Conservation (phyloP, 2,113 vertebrate genomes). For the Oncorhynchus kisutch region DNA sequence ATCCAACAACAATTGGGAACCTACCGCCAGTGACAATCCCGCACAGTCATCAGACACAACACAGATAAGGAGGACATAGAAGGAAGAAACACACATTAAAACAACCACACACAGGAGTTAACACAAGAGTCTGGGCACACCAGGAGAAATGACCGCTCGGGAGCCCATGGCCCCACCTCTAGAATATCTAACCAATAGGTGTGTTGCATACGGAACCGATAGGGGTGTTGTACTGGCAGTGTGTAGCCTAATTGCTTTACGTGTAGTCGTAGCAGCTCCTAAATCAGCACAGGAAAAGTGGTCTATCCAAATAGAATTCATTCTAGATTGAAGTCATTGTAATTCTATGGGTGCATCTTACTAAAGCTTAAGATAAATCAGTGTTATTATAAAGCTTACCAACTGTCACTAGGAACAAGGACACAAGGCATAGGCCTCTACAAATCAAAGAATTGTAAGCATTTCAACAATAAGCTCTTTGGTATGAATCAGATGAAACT, state of each 20-base stretch:
- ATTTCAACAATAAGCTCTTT: neutral
- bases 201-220: neutral
- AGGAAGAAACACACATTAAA: conserved; percentile 99
- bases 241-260: neutral
- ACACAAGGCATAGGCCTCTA: neutral
- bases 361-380: too few species aligned
- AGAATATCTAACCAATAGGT: neutral
- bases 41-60: conserved; percentile 99
- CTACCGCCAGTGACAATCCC: conserved; percentile 99
- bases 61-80: conserved; percentile 97
- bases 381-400: too few species aligned
- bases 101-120: conserved; percentile 89
- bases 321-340: neutral
- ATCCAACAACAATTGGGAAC: conserved; percentile 92
- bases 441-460: neutral
- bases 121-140: conserved; percentile 73
- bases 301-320: too few species aligned
- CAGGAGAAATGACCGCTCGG: conserved; percentile 87
- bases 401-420: neutral
- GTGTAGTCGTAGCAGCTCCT: too few species aligned
- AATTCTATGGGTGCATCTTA: too few species aligned
- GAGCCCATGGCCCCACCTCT: conserved; percentile 5
- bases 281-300: neutral
- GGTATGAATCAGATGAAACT: neutral
- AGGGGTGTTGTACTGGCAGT: neutral